Conservation (phyloP, 2,113 vertebrate genomes). For the Prietella phreatophila region DNA sequence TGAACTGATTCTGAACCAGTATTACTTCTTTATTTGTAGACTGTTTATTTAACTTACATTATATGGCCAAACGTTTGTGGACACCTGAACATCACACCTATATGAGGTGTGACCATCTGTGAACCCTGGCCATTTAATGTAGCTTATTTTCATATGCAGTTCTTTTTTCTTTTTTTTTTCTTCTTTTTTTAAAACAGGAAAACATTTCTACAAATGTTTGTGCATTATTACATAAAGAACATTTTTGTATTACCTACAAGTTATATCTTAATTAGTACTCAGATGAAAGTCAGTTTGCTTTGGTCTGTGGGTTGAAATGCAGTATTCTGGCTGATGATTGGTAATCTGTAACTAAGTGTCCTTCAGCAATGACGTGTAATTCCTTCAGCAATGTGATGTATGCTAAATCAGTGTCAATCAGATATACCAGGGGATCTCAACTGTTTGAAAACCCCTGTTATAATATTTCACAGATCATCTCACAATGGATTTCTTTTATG, state of each 20-base stretch:
- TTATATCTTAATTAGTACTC: neutral
- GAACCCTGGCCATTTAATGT: neutral
- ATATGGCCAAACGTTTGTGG: neutral
- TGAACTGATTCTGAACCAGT: neutral
- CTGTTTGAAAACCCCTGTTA: neutral
- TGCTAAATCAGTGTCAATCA: too few relatives aligned
- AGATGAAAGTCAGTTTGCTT: neutral
- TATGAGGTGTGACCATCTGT: too few relatives aligned
- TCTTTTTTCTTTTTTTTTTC: neutral
- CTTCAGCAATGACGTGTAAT: neutral
- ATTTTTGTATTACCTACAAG: too few relatives aligned
- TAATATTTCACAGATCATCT: neutral
- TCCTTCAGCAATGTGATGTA: too few relatives aligned
- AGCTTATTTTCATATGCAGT: conserved; percentile 5
- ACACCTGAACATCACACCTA: too few relatives aligned
- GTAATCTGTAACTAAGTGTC: neutral
- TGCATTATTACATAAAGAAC: neutral
- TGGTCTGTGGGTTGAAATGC: neutral
- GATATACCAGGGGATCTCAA: neutral
- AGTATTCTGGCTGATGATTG: neutral
- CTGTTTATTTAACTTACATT: neutral
- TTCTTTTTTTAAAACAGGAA: neutral
- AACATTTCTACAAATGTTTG: neutral
- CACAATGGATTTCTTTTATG: neutral
- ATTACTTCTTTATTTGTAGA: neutral